Percentiles rank a stretch among this genome's conserved stretches.
Evolutionary conservation across 2,797 vertebrate genomes (phyloP).

Genomic region (Nyctalus aviator): DNA sequence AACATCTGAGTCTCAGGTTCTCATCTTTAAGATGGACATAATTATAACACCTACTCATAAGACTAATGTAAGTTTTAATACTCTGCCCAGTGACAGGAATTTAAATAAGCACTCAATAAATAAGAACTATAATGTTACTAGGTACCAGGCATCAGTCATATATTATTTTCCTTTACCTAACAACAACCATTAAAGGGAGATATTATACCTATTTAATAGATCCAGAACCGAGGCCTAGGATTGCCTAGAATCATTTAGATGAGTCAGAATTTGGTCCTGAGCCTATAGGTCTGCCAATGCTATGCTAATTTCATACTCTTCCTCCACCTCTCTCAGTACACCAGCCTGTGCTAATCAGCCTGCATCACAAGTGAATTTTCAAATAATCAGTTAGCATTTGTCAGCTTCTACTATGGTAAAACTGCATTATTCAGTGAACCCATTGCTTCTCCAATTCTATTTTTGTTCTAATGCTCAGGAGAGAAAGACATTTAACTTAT

Average conservation of each 20-base stretch:
- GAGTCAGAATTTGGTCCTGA: neutral
- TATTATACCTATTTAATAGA: neutral
- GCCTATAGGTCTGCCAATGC: neutral
- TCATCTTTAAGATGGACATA: too few relatives aligned
- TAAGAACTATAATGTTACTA: neutral
- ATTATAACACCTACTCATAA: neutral
- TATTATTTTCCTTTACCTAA: conserved; percentile 19
- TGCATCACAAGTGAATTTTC: neutral
- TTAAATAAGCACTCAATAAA: conserved; percentile 47
- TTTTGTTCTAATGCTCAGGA: neutral
- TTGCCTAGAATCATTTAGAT: neutral
- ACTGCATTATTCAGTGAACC: neutral
- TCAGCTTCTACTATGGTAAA: neutral
- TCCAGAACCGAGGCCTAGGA: neutral
- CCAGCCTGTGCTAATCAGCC: neutral
- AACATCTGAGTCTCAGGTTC: neutral
- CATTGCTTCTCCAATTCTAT: conserved; percentile 21
- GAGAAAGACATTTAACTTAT: neutral
- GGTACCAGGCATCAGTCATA: neutral
- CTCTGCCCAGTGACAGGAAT: neutral
- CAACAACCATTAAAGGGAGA: neutral
- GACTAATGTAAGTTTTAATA: neutral
- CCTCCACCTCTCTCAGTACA: neutral
- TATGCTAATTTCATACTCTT: neutral
- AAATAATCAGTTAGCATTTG: neutral